Conservation (phyloP, 2,888 invertebrate genomes). For the Drosophila neutralis region DNA sequence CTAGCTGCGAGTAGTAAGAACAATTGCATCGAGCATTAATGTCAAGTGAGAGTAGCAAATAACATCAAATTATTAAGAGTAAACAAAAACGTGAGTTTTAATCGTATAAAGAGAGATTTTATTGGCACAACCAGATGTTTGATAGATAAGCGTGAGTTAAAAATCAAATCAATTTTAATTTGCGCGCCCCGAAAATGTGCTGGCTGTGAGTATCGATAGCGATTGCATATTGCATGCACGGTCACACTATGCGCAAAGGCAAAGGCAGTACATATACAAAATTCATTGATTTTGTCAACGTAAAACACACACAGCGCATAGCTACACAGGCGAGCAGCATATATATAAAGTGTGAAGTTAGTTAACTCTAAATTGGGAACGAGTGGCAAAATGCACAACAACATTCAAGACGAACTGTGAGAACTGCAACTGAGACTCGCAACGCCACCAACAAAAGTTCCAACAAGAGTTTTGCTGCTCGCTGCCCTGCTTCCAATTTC, state of each 20-base stretch:
- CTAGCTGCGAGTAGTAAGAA: background rate
- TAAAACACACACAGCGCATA: slow-evolving; percentile 70
- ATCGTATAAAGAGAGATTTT: background rate
- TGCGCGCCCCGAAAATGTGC: slow-evolving; percentile 13
- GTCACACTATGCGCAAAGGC: slow-evolving; percentile 47
- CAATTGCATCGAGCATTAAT: background rate
- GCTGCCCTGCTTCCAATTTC: slow-evolving; percentile 41
- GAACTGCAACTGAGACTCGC: slow-evolving; percentile 9
- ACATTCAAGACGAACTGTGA: slow-evolving; percentile 27
- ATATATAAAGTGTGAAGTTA: slow-evolving; percentile 57
- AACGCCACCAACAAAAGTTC: slow-evolving; percentile 13
- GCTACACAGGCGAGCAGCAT: slow-evolving; percentile 54
- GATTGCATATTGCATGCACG: slow-evolving; percentile 9
- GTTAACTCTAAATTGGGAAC: slow-evolving; percentile 51
- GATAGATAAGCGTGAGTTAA: background rate
- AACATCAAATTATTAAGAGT: background rate
- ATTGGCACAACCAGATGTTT: background rate
- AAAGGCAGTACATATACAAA: slow-evolving; percentile 78
- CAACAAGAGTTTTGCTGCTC: slow-evolving; percentile 45
- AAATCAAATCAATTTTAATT: slow-evolving; percentile 4
- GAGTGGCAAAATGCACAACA: slow-evolving; percentile 42
- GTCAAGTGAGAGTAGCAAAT: background rate
- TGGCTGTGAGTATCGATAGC: slow-evolving; percentile 16
- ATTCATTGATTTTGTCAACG: slow-evolving; percentile 82
- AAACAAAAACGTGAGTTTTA: background rate